Base-by-base conservation (phyloP, 2,888 invertebrate genomes). In the Drosophila nr. fundita region DNA sequence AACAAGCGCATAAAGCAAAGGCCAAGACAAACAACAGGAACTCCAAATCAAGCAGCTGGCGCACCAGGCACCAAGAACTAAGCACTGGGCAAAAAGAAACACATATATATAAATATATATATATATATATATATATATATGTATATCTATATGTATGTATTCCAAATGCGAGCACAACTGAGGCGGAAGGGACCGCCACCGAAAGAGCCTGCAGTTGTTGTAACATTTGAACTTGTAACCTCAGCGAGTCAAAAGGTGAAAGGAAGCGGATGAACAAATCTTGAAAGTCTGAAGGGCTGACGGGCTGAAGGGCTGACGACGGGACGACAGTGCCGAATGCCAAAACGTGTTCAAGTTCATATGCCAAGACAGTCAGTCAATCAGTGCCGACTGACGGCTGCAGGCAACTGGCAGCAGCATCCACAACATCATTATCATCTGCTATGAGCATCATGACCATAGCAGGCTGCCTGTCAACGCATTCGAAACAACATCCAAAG, bases 341-440 rank as follows among this genome's bases (percentile, higher is more conserved):
- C 68, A 65, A 70, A 80, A 80, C 80, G 80, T 80, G 80, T 76
- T 80, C 76, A 82, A 80, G 82, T 78, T 76, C 70, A 76, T 64
- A 68, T 75, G 50, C 55, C 61, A 52, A 63, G 40, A 60, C 24
- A 64, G 68, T 48, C 54, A 63, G 68, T 64, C 36, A 64, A 48
- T 48, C 54, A 38, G 54, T 42, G 57, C 29, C 68, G 57, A 38
- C 57, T 30, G 45, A 40, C 68, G 55, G 70, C 61, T 62, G 68
- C 53, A 42, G 66, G 67, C 66, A 53, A 54, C 53, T 36, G 18
- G 38, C 54, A 54, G 36, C 52, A 24, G 13, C 53, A n/a, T 53
- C 32, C 18, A 32, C 29, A 36, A 29, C 38, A 24, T 29, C 38
- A 69, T 59, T 11, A 38, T 18, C 36, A 27, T 52, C 38, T 38